Base-by-base conservation (phyloP, 2,888 invertebrate species). In the Chrysolina oricalcia region DNA sequence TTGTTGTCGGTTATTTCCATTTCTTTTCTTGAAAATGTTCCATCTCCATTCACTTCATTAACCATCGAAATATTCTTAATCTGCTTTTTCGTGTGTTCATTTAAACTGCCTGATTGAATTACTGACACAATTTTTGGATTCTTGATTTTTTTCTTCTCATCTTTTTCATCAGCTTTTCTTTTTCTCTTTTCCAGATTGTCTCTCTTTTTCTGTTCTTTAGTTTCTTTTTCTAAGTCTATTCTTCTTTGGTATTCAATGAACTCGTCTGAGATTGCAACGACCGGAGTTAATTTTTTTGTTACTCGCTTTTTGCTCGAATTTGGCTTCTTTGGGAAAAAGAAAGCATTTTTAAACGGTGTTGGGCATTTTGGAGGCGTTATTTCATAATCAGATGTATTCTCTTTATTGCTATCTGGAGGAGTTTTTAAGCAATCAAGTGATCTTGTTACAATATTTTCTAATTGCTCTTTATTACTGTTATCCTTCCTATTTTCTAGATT, bases 241-340 rank as follows among this genome's bases (percentile, higher is more conserved):
- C 72, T 41, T 72, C 72, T 72, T 65, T 72, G 72, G 50, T 72
- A 66, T 40, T 72, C 72, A 5, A 72, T 35, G 53, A 72, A 72
- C n/a, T 72, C 72, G 19, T 65, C 66, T 43, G 71, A 40, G 41
- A 63, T 71, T 15, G 71, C 71, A 11, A 71, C 63, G 11, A 63
- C 43, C 15, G 64, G 71, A 15, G 63, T 71, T 43, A 71, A 41
- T 63, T 71, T 71, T 70, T 64, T 63, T 21, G 64, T 64, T 35
- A 64, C 64, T 64, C 35, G 23, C 40, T 46, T 46, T 46, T 15
- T 46, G 46, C 46, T 46, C 5, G 46, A 46, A 46, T 46, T 43
- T 43, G 43, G 43, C 43, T 43, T 43, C 4, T 43, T 43, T 43
- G 43, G 43, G 43, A 43, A 43, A 43, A 43, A 43, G 43, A 43